Percentiles rank a stretch among this genome's conserved stretches.
Evolutionary conservation across 2,888 invertebrate species (phyloP).

Genomic region (Platycheirus rosarum): DNA sequence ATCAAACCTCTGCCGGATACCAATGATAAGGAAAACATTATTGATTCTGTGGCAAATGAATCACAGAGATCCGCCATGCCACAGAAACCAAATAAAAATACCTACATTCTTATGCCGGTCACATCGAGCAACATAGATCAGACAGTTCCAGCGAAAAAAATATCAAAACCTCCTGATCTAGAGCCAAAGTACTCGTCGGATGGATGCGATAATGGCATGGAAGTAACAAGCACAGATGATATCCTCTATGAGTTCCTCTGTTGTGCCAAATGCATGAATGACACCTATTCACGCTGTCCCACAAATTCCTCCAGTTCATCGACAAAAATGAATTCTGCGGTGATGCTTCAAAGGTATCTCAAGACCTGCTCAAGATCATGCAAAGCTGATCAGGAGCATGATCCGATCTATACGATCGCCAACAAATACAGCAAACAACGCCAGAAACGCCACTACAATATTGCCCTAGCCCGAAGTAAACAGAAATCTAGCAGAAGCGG

Average conservation of each 20-base stretch:
- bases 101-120: slow-evolving; percentile 81
- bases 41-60: slow-evolving; percentile 30
- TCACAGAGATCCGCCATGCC: slow-evolving; percentile 31
- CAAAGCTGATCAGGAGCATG: slow-evolving; percentile 65
- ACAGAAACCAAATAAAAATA: slow-evolving; percentile 77
- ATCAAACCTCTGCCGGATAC: slow-evolving; percentile 31
- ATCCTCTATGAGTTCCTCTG: slow-evolving; percentile 82
- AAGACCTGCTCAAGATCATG: slow-evolving; percentile 75
- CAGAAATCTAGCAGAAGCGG: slow-evolving; percentile 59
- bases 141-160: slow-evolving; percentile 29
- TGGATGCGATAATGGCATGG: slow-evolving; percentile 36
- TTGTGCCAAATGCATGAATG: slow-evolving; percentile 83
- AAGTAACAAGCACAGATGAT: slow-evolving; percentile 75
- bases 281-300: slow-evolving; percentile 74
- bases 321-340: slow-evolving; percentile 67
- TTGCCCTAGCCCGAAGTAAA: slow-evolving; percentile 78
- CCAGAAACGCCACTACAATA: slow-evolving; percentile 77
- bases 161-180: slow-evolving; percentile 70
- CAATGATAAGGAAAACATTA: slow-evolving; percentile 72
- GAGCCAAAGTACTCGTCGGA: slow-evolving; percentile 81
- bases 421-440: slow-evolving; percentile 80
- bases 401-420: slow-evolving; percentile 81
- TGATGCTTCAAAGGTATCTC: slow-evolving; percentile 77
- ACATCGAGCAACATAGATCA: slow-evolving; percentile 64
- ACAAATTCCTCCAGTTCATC: slow-evolving; percentile 36